These are phyloP conservation scores for Chloroceryle amazona DNA, from an alignment of 2,797 vertebrate species.

Conservation along the genomic window DNA sequence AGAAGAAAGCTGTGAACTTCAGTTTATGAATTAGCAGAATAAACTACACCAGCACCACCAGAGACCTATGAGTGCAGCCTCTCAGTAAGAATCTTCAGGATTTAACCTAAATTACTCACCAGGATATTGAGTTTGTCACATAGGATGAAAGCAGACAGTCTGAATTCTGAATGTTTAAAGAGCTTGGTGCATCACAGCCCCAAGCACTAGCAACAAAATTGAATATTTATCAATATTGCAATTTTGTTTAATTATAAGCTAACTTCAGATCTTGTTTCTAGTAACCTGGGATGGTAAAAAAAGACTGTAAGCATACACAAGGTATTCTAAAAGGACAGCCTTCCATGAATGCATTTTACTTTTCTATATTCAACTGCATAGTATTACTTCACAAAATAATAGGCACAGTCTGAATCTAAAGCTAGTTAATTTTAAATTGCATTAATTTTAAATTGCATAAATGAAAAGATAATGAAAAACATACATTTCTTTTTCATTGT, in stretches of 20 bases:
- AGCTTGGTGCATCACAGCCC: background rate
- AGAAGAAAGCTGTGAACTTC: background rate
- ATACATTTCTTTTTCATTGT: background rate
- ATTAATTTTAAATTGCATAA: background rate
- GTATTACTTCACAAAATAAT: background rate
- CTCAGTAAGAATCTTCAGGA: background rate
- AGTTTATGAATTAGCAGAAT: background rate
- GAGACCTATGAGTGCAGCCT: background rate
- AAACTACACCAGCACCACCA: background rate
- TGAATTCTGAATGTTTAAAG: background rate
- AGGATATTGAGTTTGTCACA: background rate
- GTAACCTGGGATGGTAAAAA: background rate
- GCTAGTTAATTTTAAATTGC: background rate
- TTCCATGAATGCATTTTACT: background rate
- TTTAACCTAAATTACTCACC: background rate
- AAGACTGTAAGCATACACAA: background rate
- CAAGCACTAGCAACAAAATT: background rate
- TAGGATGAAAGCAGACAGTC: background rate
- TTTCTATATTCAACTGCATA: background rate
- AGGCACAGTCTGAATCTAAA: background rate
- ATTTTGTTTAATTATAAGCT: background rate
- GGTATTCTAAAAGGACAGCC: background rate
- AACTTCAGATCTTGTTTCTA: background rate
- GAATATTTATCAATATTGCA: background rate
- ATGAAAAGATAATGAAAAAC: background rate